Evolutionary conservation across 2,797 vertebrate species (phyloP), one percentile per base, ranked within the genome.

Genomic region (Scolopax rusticola): DNA sequence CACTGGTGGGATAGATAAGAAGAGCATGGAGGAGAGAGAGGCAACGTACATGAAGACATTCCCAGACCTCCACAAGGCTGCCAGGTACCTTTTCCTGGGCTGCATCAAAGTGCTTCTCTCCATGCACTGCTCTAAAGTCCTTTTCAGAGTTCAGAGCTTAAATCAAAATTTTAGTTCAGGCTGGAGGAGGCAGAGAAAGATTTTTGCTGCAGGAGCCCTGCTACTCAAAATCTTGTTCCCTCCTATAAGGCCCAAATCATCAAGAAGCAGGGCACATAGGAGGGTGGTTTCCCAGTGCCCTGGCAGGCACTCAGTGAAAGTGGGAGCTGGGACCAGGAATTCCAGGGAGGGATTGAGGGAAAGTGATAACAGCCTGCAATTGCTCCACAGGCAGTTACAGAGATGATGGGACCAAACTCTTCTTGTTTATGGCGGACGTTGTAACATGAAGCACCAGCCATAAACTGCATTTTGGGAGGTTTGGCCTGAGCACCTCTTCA

Each of bases 181-280:
- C 11, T 60, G 28, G 53, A 60, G 8, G 20, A 86, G 5, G 18
- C 8, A 83, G 47, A 76, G 59, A 32, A 8, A 9, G 6, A 6
- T 23, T 65, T 84, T 60, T 74, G 12, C 45, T 63, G 17, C n/a
- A 40, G 59, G 13, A 91, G 6, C 14, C 47, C 19, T 67, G 23
- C 59, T 53, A 27, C 9, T 69, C 45, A 50, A 93, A 84, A 77
- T 40, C 51, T 24, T 4, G 3, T 51, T 81, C 47, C 33, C 28
- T 18, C 57, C 1, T 5, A 33, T 15, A 27, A 19, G 1, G 0
- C 36, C n/a, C 68, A 61, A 9, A 10, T 20, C 4, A 3, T 19
- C 25, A 76, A 68, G 40, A 67, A 67, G 60, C 4, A 19, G 20
- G 38, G 10, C 8, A 9, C 2, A 1, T 28, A 40, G 33, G 20